Base-by-base conservation (phyloP, 92 coral and sea anemone species). In the Palythoa heliodiscus region DNA sequence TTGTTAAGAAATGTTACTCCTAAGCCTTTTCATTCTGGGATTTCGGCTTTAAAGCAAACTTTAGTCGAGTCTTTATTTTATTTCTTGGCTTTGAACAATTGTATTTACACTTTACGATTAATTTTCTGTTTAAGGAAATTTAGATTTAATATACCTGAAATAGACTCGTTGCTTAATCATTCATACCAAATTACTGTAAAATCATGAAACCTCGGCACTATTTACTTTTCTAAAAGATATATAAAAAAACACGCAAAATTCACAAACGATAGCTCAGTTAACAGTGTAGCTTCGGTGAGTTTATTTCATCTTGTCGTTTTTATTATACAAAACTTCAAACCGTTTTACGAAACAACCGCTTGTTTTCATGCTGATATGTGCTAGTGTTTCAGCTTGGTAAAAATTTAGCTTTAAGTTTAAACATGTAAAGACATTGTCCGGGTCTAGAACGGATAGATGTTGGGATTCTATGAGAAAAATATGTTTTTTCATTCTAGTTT, bases 341-440 rank as follows among this genome's bases (percentile, higher is more conserved):
- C 47, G 67, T 48, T 80, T 66, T 64, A 64, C 55, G 0, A 22
- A 66, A 66, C 60, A 22, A 80, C 66, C 63, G 23, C 50, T 66
- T 24, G 3, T 64, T 80, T 80, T 80, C 22, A 47, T 40, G 40
- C 57, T 66, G 57, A 66, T 66, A 66, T n/a, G 68, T 74, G 78
- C 7, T 8, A 43, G 0, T 74, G 38, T 70, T 66, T 20, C 48
- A 52, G 60, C 66, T 64, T 66, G 37, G 20, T n/a, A 37, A 80
- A 80, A 17, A 58, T 63, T 35, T 66, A 39, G 39, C 61, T 80
- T 79, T 13, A 47, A 79, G 23, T 43, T 47, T 7, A 48, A 40
- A 54, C 10, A 16, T 2, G 81, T 11, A 75, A 10, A 1, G 43
- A 22, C 39, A 48, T 12, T 75, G 7, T 15, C 23, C 3, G 6